A percentile compares a stretch with the other conserved stretches of the same genome.
Evolutionary conservation across 92 coral and sea anemone species (phyloP).

Genomic region (Scolanthus callimorphus): DNA sequence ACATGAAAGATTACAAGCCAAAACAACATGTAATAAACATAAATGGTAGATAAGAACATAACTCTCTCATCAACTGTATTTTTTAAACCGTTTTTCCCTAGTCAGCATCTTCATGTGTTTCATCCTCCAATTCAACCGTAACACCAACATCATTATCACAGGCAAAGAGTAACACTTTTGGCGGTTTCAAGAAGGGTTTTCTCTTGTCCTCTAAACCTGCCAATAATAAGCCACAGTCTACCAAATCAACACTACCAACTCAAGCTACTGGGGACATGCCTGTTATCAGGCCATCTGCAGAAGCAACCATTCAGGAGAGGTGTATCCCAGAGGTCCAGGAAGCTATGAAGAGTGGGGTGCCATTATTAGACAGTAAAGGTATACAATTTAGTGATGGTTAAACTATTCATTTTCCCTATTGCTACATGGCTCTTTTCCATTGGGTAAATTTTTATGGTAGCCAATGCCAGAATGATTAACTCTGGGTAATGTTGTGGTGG

Average conservation of each 20-base stretch:
- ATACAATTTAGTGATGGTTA: background rate
- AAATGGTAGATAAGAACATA: too few species aligned
- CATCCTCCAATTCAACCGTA: slow-evolving; percentile 7
- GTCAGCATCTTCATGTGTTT: background rate
- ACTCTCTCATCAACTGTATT: too few species aligned
- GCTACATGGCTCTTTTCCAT: too few species aligned
- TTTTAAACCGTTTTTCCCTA: too few species aligned
- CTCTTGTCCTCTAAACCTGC: slow-evolving; percentile 36
- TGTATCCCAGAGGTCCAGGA: slow-evolving; percentile 79
- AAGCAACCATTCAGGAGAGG: slow-evolving; percentile 15
- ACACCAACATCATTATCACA: background rate
- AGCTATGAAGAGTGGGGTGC: slow-evolving; percentile 64
- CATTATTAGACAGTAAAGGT: slow-evolving; percentile 67
- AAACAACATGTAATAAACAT: too few species aligned
- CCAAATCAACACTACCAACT: background rate
- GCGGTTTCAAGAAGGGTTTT: slow-evolving; percentile 86
- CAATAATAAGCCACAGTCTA: background rate
- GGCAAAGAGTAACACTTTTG: slow-evolving; percentile 39
- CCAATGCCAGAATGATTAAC: too few species aligned
- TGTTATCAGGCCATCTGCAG: slow-evolving; percentile 42
- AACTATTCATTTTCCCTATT: too few species aligned
- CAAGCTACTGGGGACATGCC: slow-evolving; percentile 34
- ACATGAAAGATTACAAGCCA: too few species aligned
- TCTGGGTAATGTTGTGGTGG: too few species aligned
- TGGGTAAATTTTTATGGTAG: too few species aligned